Evolutionary conservation across 1,140 invertebrate genomes (phyloP).

Genomic region (Neodiprion virginianus): DNA sequence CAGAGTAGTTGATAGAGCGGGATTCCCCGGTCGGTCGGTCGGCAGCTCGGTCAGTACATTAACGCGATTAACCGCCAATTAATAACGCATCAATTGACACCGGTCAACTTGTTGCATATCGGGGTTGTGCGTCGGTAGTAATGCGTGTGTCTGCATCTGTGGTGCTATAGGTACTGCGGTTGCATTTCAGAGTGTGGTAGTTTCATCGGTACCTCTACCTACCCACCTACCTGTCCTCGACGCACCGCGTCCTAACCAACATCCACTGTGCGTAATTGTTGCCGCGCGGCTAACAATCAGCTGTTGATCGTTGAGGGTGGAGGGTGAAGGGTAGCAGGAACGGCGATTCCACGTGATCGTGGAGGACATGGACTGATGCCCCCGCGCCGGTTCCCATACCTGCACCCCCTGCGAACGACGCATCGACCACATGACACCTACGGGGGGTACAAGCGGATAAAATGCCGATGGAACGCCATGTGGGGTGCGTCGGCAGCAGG

Average conservation of each 20-base stretch:
- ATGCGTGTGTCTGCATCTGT: constrained; percentile 28
- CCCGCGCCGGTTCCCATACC: constrained; percentile 46
- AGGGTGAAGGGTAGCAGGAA: background rate
- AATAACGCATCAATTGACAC: constrained; percentile 63
- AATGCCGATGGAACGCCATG: background rate
- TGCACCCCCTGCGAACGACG: constrained; percentile 52
- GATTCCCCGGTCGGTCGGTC: constrained; percentile 12
- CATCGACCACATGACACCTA: constrained; percentile 46
- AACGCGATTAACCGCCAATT: constrained; percentile 62
- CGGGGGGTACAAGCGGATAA: constrained; percentile 9
- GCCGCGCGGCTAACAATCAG: constrained; percentile 32
- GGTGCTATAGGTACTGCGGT: constrained; percentile 27
- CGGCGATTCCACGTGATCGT: too few species aligned
- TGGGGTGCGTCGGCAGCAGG: background rate
- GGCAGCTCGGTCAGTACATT: constrained; percentile 44
- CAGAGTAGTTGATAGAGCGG: constrained; percentile 20
- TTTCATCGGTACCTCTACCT: too few species aligned
- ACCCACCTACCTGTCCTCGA: too few species aligned
- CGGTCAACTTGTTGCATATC: constrained; percentile 58
- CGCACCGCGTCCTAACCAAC: too few species aligned
- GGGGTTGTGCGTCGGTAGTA: constrained; percentile 30
- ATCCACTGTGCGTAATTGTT: too few species aligned
- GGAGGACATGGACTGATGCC: constrained; percentile 31
- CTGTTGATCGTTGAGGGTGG: constrained; percentile 29
- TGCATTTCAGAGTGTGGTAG: constrained; percentile 7